Percentiles rank a stretch among this genome's conserved stretches.
These are phyloP conservation scores for Orchesella cincta DNA, from an alignment of 1,140 invertebrate genomes.

Conservation along the genomic window DNA sequence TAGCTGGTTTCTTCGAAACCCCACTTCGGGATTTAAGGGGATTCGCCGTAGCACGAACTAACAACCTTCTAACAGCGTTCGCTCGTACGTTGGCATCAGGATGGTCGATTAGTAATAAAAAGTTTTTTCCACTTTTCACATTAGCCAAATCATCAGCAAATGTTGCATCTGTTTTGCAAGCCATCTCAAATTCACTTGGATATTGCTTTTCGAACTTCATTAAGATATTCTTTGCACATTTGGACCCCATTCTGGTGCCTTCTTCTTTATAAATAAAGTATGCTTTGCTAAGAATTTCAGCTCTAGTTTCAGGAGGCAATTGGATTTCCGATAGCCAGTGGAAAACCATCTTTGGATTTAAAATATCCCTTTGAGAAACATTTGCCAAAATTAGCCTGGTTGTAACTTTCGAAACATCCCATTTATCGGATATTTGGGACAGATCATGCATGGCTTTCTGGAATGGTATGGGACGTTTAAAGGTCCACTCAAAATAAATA, in stretches of 20 bases:
- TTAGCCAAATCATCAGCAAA: slow-evolving; percentile 38
- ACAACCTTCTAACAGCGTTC: slow-evolving; percentile 32
- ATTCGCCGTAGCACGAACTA: neutral
- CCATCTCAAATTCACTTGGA: slow-evolving; percentile 46
- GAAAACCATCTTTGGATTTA: slow-evolving; percentile 12
- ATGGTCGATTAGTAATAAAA: slow-evolving; percentile 34
- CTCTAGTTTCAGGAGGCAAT: slow-evolving; percentile 31
- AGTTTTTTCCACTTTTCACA: slow-evolving; percentile 33
- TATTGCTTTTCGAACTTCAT: slow-evolving; percentile 43
- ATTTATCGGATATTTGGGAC: slow-evolving; percentile 21
- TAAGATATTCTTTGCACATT: slow-evolving; percentile 32
- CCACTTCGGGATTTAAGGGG: neutral
- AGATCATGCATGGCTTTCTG: slow-evolving; percentile 15
- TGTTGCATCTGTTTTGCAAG: slow-evolving; percentile 31
- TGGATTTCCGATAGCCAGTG: slow-evolving; percentile 23
- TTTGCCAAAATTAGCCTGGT: slow-evolving; percentile 32
- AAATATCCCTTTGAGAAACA: neutral
- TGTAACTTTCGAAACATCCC: slow-evolving; percentile 37
- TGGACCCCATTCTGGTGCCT: no score
- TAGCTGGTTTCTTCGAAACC: slow-evolving; percentile 16
- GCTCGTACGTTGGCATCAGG: slow-evolving; percentile 23
- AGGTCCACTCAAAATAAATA: slow-evolving; percentile 8
- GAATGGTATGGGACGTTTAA: neutral
- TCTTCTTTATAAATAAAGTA: slow-evolving; percentile 30
- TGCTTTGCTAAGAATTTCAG: slow-evolving; percentile 42